phyloP scores from a whole-genome alignment of 2,797 vertebrate species.

The Cirrhinus molitorella region DNA sequence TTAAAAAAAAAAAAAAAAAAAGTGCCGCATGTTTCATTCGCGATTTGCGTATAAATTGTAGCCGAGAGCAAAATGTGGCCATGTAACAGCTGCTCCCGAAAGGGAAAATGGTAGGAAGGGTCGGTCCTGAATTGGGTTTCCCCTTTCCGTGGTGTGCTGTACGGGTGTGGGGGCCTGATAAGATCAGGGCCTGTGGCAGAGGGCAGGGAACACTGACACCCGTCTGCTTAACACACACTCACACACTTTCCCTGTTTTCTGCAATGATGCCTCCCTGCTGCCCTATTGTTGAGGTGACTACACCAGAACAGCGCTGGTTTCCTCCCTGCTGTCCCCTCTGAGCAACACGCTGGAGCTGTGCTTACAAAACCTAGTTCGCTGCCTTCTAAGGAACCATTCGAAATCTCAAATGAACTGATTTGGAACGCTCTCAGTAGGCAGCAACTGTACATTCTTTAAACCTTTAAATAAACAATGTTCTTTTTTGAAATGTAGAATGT shows the following conservation, averaged over 20 bases:
- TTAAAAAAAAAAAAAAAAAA: background rate
- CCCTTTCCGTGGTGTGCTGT: slow-evolving; percentile 73
- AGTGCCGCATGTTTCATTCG: slow-evolving; percentile 14
- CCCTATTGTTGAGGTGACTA: slow-evolving; percentile 48
- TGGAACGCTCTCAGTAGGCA: background rate
- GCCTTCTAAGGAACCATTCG: background rate
- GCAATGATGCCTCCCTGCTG: slow-evolving; percentile 48
- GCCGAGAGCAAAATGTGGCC: slow-evolving; percentile 60
- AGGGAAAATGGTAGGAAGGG: slow-evolving; percentile 94
- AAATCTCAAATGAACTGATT: background rate
- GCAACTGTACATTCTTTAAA: no score
- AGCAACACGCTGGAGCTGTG: background rate
- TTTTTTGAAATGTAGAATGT: no score
- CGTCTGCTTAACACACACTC: slow-evolving; percentile 62
- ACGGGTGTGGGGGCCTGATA: slow-evolving; percentile 80
- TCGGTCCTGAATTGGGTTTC: slow-evolving; percentile 88
- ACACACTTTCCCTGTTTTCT: slow-evolving; percentile 52
- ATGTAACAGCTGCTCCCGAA: slow-evolving; percentile 70
- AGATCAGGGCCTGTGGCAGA: slow-evolving; percentile 78
- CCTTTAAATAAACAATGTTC: no score
- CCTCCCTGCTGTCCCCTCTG: background rate
- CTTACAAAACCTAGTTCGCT: background rate
- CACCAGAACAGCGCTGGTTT: background rate
- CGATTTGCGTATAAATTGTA: slow-evolving; percentile 39
- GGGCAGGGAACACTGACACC: slow-evolving; percentile 62